Percentiles rank a stretch among this genome's conserved stretches.
These are phyloP conservation scores for Macrochelys suwanniensis DNA, from an alignment of 2,797 vertebrate species.

Conservation along the genomic window DNA sequence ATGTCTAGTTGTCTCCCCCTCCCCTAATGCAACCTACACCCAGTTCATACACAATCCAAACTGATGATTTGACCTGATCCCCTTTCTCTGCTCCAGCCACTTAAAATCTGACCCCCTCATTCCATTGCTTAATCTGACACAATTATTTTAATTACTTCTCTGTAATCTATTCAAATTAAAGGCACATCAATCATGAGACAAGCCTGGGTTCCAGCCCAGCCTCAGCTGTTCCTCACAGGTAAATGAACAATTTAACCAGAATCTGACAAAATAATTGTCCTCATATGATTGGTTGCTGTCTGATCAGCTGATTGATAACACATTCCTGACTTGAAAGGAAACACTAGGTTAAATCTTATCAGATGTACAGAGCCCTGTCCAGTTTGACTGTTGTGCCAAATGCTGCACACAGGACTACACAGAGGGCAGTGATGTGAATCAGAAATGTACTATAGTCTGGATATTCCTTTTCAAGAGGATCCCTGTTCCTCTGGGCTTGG, in stretches of 20 bases:
- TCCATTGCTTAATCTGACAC: neutral
- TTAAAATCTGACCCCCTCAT: neutral
- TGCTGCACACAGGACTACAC: neutral
- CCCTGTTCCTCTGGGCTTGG: rapidly evolving
- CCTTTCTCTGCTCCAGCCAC: neutral
- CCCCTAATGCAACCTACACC: rapidly evolving
- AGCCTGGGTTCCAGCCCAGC: neutral
- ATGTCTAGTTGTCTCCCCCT: too few relatives aligned
- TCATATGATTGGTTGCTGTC: rapidly evolving
- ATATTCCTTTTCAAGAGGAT: neutral
- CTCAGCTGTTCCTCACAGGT: neutral
- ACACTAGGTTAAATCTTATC: rapidly evolving
- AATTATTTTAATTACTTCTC: neutral
- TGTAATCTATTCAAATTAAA: neutral
- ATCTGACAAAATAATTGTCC: neutral
- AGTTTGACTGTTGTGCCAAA: neutral
- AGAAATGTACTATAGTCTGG: neutral
- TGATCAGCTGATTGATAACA: neutral
- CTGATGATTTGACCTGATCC: rapidly evolving
- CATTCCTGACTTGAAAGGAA: neutral
- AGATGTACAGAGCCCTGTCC: neutral
- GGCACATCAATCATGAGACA: neutral
- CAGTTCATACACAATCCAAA: neutral
- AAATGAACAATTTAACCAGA: neutral
- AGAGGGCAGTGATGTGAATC: too few relatives aligned